Conservation (phyloP, 2,113 vertebrate species). For the Callipepla squamata region DNA sequence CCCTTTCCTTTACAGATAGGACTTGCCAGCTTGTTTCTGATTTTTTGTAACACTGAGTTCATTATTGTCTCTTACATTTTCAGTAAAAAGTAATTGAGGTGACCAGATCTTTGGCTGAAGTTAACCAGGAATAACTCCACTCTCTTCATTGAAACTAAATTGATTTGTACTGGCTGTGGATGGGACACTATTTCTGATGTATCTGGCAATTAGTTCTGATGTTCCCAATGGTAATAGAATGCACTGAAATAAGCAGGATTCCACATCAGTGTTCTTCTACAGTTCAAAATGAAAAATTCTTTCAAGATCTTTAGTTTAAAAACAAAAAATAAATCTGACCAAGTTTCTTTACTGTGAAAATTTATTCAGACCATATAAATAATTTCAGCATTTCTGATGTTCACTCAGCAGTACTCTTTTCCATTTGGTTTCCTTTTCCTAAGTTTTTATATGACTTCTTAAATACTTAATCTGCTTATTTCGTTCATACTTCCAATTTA, state of each 20-base stretch:
- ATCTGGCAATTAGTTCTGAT: not conserved
- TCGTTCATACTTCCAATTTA: not conserved
- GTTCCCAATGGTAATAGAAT: not conserved
- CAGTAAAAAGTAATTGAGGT: accelerated
- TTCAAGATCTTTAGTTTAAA: not conserved
- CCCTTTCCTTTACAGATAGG: not conserved
- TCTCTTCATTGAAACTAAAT: not conserved
- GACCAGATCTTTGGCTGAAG: not conserved
- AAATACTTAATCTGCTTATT: not conserved
- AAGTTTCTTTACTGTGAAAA: not conserved
- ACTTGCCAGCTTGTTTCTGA: not conserved
- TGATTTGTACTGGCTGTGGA: not conserved
- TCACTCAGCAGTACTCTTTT: not conserved
- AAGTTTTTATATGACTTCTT: not conserved
- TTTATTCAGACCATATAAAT: constrained; percentile 3
- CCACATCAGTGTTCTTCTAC: not conserved
- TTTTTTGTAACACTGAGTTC: not conserved
- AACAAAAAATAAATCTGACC: not conserved
- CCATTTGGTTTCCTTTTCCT: not conserved
- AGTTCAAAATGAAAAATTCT: not conserved
- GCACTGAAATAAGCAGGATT: constrained; percentile 1
- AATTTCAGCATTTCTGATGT: not conserved
- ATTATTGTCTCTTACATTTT: not conserved
- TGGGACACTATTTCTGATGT: not conserved
- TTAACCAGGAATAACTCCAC: not conserved